Evolutionary conservation across 2,888 invertebrate species (phyloP), one percentile per base, ranked within the genome.

Genomic region (Labia minor): DNA sequence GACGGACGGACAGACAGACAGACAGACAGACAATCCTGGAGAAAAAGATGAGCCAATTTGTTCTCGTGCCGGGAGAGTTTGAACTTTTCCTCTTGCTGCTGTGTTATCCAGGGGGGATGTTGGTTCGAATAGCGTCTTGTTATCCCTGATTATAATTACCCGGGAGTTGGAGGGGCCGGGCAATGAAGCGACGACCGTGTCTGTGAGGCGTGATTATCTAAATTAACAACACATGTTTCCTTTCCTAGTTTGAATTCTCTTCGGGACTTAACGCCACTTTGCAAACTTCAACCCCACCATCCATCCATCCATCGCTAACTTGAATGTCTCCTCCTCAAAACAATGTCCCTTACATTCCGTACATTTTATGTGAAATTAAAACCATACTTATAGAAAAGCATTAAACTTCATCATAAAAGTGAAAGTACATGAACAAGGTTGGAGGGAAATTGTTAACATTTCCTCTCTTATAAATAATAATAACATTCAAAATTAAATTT

Each of bases 111-210:
- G 2, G 3, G 6, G 33, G 14, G n/a, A n/a, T n/a, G 49, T n/a
- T 11, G 14, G 49, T n/a, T 11, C 14, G 49, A 49, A 16, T 49
- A 49, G 16, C 49, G 4, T 49, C 49, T 49, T 49, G 49, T 49
- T 49, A 49, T 49, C 49, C 49, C 49, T 49, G 49, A 49, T 49
- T 49, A 49, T 49, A 49, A 49, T 49, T 49, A 49, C 49, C 14
- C n/a, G 16, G 49, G 49, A 49, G 49, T 11, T n/a, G 16, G 49
- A 16, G 49, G 49, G 49, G 49, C 49, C 26, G 8, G 26, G 26
- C 4, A 26, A 8, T 26, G 26, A 26, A 26, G 26, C 26, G 26
- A 26, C 26, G 26, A 26, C 26, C 4, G 26, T 26, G 49, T 11
- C 49, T 11, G 49, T 14, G n/a, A 49, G 16, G 49, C 49, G 49